Evolutionary conservation across 2,797 vertebrate species (phyloP).

Genomic region (Epinephelus coioides): DNA sequence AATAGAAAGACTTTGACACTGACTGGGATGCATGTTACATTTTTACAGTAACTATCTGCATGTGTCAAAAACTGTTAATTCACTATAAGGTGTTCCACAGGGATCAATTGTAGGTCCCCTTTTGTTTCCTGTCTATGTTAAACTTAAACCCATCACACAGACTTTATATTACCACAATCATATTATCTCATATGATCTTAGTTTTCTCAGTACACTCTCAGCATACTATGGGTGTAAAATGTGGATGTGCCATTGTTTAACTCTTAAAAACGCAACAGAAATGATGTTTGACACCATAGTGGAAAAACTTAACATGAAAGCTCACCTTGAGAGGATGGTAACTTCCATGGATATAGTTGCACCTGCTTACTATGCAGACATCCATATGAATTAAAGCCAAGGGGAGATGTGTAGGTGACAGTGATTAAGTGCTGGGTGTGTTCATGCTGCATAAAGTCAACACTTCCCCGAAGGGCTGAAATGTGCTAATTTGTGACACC

Average conservation of each 20-base stretch:
- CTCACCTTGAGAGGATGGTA: background rate
- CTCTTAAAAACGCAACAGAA: background rate
- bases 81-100: constrained; percentile 11
- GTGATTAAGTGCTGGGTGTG: constrained; percentile 47
- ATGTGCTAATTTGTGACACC: constrained; percentile 25
- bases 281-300: background rate
- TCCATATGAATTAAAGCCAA: constrained; percentile 14
- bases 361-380: constrained; percentile 5
- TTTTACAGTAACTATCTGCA: background rate
- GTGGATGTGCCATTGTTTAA: background rate
- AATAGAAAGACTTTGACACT: background rate
- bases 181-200: background rate
- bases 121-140: background rate
- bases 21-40: background rate
- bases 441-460: constrained; percentile 38
- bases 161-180: background rate
- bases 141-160: background rate
- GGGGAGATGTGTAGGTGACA: constrained; percentile 39
- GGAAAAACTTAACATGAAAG: background rate
- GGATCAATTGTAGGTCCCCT: constrained; percentile 6
- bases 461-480: constrained; percentile 13
- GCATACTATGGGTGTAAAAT: background rate
- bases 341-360: background rate
- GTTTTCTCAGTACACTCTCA: background rate
- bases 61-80: background rate